Percentiles rank a stretch among this genome's conserved stretches.
Evolutionary conservation across 2,797 vertebrate species (phyloP).

Genomic region (Gymnodraco acuticeps): DNA sequence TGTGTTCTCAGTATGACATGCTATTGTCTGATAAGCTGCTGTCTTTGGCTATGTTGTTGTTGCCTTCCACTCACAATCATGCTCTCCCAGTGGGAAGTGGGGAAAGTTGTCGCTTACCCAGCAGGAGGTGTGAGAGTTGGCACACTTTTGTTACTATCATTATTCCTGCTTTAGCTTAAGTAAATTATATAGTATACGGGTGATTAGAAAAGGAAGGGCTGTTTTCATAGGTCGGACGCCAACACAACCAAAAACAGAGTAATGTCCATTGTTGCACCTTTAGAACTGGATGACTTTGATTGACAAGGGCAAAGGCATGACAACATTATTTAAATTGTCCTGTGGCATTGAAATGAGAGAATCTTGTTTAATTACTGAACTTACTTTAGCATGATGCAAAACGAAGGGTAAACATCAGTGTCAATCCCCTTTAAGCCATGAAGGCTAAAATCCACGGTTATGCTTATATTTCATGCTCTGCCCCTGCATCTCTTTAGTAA

Average conservation of each 20-base stretch:
- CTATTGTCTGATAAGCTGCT: slow-evolving; percentile 67
- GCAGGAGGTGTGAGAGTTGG: too few species aligned
- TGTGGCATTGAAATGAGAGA: slow-evolving; percentile 8
- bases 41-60: slow-evolving; percentile 60
- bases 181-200: too few species aligned
- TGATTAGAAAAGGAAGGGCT: too few species aligned
- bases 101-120: too few species aligned
- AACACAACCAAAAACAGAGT: too few species aligned
- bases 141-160: too few species aligned
- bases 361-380: slow-evolving; percentile 11
- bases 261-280: too few species aligned
- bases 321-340: slow-evolving; percentile 10
- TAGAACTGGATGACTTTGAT: slow-evolving; percentile 19
- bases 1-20: slow-evolving; percentile 42
- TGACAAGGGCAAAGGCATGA: slow-evolving; percentile 21
- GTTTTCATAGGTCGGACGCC: too few species aligned
- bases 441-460: slow-evolving; percentile 32
- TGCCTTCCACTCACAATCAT: slow-evolving; percentile 1
- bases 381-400: slow-evolving; percentile 23
- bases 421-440: slow-evolving; percentile 40
- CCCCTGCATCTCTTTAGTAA: slow-evolving; percentile 47
- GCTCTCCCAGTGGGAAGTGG: too few species aligned
- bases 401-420: slow-evolving; percentile 23
- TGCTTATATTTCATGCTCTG: slow-evolving; percentile 52
- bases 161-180: too few species aligned